A percentile compares a stretch with the other conserved stretches of the same genome.
Evolutionary conservation across 2,797 vertebrate genomes (phyloP).

Genomic region (Scleropages formosus): DNA sequence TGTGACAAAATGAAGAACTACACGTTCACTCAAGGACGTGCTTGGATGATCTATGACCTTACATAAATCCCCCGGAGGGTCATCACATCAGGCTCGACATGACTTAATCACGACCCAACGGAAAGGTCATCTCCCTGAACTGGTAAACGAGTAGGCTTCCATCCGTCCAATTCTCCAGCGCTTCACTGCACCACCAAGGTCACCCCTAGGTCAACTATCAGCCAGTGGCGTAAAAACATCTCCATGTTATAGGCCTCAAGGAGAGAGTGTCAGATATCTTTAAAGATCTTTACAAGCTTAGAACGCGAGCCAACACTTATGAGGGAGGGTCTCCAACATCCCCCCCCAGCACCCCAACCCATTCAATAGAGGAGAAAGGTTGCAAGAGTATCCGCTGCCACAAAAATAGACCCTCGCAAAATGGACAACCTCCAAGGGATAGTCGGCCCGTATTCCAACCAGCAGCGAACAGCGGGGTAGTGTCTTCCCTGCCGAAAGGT

Average conservation of each 20-base stretch:
- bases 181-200: not conserved
- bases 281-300: too few relatives aligned
- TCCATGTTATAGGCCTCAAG: too few relatives aligned
- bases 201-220: not conserved
- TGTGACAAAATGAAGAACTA: not conserved
- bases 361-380: not conserved
- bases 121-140: not conserved
- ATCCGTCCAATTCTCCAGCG: not conserved
- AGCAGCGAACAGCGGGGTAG: not conserved
- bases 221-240: not conserved
- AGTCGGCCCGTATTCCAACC: not conserved
- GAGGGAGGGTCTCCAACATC: not conserved
- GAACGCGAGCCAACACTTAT: too few relatives aligned
- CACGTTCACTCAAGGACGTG: not conserved
- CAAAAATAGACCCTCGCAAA: slow-evolving; percentile 14
- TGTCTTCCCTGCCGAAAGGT: slow-evolving; percentile 60
- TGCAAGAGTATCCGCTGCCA: not conserved
- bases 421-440: not conserved
- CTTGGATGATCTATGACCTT: not conserved
- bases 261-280: too few relatives aligned
- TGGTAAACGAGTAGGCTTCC: not conserved
- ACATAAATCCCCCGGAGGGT: not conserved
- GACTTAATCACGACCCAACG: not conserved
- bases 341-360: not conserved
- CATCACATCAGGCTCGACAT: not conserved